A percentile compares a stretch with the other conserved stretches of the same genome.
phyloP scores from a whole-genome alignment of 2,797 vertebrate species.

The Anguilla anguilla region DNA sequence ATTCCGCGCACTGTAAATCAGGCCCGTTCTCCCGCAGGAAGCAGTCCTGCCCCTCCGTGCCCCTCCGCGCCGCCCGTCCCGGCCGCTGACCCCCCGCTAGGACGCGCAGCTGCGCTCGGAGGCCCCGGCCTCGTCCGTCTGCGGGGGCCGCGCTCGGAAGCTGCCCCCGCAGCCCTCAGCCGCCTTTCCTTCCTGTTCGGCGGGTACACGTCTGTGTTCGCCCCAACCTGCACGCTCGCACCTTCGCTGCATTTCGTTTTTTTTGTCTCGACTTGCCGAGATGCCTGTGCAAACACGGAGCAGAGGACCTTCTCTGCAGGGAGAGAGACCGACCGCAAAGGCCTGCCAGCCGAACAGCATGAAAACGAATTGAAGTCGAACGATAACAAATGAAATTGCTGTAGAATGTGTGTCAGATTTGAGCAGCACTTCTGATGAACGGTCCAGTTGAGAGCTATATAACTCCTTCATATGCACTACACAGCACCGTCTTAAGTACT shows the following conservation, averaged over 20 bases:
- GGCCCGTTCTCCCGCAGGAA: slow-evolving; percentile 55
- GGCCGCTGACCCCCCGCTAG: slow-evolving; percentile 54
- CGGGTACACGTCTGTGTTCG: background rate
- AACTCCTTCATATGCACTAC: background rate
- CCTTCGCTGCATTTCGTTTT: background rate
- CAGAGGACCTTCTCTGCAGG: background rate
- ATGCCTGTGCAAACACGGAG: background rate
- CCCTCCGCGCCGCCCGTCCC: slow-evolving; percentile 28
- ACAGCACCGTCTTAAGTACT: background rate
- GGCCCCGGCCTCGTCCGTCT: slow-evolving; percentile 59
- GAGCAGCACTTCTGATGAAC: background rate
- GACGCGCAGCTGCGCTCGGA: slow-evolving; percentile 68
- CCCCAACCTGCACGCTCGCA: background rate
- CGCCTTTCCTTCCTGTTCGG: background rate
- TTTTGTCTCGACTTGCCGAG: background rate
- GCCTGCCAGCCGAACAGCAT: background rate
- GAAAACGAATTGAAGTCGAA: background rate
- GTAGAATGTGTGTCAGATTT: background rate
- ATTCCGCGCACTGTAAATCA: slow-evolving; percentile 64
- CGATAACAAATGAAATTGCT: background rate
- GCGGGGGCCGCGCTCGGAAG: slow-evolving; percentile 52
- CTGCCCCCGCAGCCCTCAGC: slow-evolving; percentile 39
- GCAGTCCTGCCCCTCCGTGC: slow-evolving; percentile 49
- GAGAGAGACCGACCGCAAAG: background rate
- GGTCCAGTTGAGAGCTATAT: background rate